Conservation (phyloP, 2,888 invertebrate genomes). For the Cheilosia impressa region DNA sequence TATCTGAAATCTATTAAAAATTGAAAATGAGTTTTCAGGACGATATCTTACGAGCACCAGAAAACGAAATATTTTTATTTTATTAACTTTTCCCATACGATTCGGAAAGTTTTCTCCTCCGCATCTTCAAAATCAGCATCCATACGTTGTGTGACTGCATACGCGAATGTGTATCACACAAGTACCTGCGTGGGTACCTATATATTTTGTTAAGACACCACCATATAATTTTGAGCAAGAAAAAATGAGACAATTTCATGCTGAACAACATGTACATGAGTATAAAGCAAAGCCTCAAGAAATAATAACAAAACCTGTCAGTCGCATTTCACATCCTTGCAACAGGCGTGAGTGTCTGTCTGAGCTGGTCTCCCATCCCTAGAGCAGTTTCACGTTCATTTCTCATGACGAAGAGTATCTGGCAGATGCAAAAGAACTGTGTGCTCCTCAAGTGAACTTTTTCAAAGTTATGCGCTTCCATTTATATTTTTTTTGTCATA, state of each 20-base stretch:
- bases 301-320: conserved; percentile 36
- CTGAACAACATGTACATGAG: conserved; percentile 7
- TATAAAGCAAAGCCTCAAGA: conserved; percentile 6
- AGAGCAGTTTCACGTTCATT: conserved; percentile 2
- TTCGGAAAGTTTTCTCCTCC: background rate
- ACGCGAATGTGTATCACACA: background rate
- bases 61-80: background rate
- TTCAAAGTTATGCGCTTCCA: conserved; percentile 8
- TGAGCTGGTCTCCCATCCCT: background rate
- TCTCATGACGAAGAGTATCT: conserved; percentile 12
- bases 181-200: background rate
- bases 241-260: conserved; percentile 26
- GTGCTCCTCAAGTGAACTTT: background rate
- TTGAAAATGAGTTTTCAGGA: conserved; percentile 10
- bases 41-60: background rate
- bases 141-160: background rate
- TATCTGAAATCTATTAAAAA: conserved; percentile 30
- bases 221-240: background rate
- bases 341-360: conserved; percentile 17
- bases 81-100: conserved; percentile 10
- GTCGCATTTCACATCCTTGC: conserved; percentile 14
- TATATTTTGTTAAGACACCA: background rate
- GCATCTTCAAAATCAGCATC: background rate
- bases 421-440: conserved; percentile 13
- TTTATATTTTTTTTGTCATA: background rate